These are phyloP conservation scores for Netelia fuscicornis DNA, from an alignment of 2,888 invertebrate genomes.

Conservation along the genomic window DNA sequence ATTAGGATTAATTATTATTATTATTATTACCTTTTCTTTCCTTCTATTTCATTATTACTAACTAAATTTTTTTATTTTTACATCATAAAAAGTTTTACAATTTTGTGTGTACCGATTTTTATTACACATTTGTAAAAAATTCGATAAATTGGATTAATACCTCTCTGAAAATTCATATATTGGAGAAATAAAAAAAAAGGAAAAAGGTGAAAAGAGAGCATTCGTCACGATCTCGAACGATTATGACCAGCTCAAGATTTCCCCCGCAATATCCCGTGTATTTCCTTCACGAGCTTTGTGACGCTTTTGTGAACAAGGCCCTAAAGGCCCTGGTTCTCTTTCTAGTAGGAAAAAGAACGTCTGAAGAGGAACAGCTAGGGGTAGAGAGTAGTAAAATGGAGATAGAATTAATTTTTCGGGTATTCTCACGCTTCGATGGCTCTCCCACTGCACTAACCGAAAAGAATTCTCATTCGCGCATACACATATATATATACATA, in stretches of 20 bases:
- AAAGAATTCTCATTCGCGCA: slow-evolving; percentile 1
- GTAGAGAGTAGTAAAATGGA: slow-evolving; percentile 13
- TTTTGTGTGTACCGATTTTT: no score
- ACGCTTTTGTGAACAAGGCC: slow-evolving; percentile 30
- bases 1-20: no score
- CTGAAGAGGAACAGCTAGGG: background rate
- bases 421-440: slow-evolving; percentile 59
- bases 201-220: background rate
- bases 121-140: no score
- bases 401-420: slow-evolving; percentile 61
- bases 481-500: background rate
- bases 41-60: no score
- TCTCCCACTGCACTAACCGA: background rate
- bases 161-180: no score
- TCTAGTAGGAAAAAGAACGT: background rate
- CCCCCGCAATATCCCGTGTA: background rate
- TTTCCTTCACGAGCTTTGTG: slow-evolving; percentile 34
- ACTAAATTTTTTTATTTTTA: no score
- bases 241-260: slow-evolving; percentile 45
- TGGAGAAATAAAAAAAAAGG: no score
- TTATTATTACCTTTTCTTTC: no score
- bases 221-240: slow-evolving; percentile 63
- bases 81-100: no score
- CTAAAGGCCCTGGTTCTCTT: slow-evolving; percentile 6
- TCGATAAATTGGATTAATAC: no score